Base-by-base conservation (phyloP, 2,113 vertebrate genomes). In the Lepidothrix coronata region DNA sequence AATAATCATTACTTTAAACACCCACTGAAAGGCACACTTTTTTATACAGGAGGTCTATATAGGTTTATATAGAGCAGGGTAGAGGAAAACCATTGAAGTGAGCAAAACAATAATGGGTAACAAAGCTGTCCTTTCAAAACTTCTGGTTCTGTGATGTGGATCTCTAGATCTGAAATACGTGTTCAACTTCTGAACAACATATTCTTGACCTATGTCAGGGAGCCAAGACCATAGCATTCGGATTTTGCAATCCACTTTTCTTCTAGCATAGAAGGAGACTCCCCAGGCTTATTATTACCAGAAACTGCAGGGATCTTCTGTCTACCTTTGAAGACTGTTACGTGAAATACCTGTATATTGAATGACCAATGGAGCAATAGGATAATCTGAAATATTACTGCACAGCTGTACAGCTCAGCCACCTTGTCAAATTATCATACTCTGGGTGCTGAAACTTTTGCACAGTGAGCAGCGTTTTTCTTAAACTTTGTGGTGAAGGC, bases 271-370 rank as follows among this genome's bases (percentile, higher is more conserved):
- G 78, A 80, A 82, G 41, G 66, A 77, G 84, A 59, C 59, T 97
- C 76, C 74, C 46, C 57, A 91, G 81, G 58, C 66, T 27, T 96
- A 97, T 97, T 55, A 92, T 96, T 97, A 91, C 91, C 82, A 96
- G 94, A 97, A 97, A 85, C 96, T 37, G 52, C 46, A 88, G 72
- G 63, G 58, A 95, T 94, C 85, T 93, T 94, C 94, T 83, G 63
- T 96, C 87, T 94, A 9, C 88, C 52, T 91, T 85, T 89, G 68
- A 80, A 84, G 39, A 88, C 33, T 63, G 79, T 92, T 94, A 55
- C 39, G 37, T 87, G 76, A 95, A 94, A 85, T 86, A 96, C 52
- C 70, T 93, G 14, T 52, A 57, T 82, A 74, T 15, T 54, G 76
- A 95, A 96, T 91, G 62, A 87, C 70, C 61, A 85, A 89, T 72